Evolutionary conservation across 2,797 vertebrate species (phyloP).

Genomic region (Uromys caudimaculatus): DNA sequence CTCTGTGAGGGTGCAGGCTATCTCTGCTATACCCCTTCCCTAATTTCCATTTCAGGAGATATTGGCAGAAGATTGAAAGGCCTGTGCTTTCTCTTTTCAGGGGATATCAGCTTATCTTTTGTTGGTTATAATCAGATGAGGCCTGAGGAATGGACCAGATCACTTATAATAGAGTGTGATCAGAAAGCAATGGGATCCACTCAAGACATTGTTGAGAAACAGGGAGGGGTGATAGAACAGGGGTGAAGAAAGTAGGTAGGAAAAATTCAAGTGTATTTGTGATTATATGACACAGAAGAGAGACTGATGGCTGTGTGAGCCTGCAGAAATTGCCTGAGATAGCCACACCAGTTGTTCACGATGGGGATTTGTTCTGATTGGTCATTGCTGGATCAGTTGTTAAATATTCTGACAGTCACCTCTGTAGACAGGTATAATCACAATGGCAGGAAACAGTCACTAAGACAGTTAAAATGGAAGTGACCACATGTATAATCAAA

Average conservation of each 20-base stretch:
- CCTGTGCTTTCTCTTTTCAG: no score
- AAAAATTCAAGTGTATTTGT: neutral
- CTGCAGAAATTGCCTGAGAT: neutral
- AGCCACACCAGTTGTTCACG: neutral
- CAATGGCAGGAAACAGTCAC: conserved; percentile 36
- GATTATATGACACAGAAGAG: neutral
- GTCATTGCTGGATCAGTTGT: neutral
- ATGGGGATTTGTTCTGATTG: neutral
- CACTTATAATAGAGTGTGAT: neutral
- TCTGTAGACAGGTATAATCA: conserved; percentile 13
- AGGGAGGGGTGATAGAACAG: neutral
- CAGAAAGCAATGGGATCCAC: neutral
- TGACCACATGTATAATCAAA: conserved; percentile 6
- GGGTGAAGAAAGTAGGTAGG: neutral
- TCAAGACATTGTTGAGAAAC: neutral
- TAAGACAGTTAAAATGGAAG: conserved; percentile 44
- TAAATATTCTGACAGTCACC: conserved; percentile 46
- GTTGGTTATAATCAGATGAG: neutral
- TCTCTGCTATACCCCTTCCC: neutral
- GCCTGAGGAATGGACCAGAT: neutral
- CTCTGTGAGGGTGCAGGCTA: neutral
- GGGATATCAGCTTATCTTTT: neutral
- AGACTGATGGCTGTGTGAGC: neutral
- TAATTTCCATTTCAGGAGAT: neutral
- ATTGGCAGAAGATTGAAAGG: neutral